Evolutionary conservation across 1,140 invertebrate genomes (phyloP), one percentile per base, ranked within the genome.

Genomic region (Heterodera carotae): DNA sequence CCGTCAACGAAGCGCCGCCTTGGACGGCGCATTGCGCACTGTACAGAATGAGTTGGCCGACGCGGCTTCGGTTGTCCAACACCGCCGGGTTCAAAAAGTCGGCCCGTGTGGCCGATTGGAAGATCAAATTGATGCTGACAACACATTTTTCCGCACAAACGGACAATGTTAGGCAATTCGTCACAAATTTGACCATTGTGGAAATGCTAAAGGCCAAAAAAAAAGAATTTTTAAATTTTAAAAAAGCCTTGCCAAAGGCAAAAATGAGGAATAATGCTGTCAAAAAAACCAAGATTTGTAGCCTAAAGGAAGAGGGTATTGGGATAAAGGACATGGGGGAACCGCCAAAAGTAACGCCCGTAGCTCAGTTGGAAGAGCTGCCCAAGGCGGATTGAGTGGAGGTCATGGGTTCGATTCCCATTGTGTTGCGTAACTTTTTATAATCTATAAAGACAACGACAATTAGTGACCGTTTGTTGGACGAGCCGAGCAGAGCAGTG

Each of bases 101-200:
- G 6, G 75, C 60, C 48, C 84, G 83, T 12, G 80, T 78, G 29
- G 77, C 79, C 22, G 86, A 86, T 69, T 87, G 86, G 64, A 87
- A 88, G 39, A 88, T 83, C 25, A 87, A 78, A 79, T 88, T 85
- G 29, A 83, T 76, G n/a, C 76, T 83, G 15, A 80, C 76, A 33
- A 82, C 76, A 8, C 82, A 72, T 68, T 87, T 87, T 72, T 87
- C 85, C 3, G 80, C 72, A 8, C 71, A 71, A 7, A 88, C 76
- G 22, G 81, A 76, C n/a, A 86, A 68, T 12, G 66, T 76, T 34
- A 85, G 56, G 12, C 84, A 71, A 43, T 83, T 85, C 31, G 86
- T 48, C 10, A 86, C 67, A 69, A 86, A 86, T 56, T 81, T 79
- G 22, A 77, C 56, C 29, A 80, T 83, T 25, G 81, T 74, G 60